Evolutionary conservation across 2,113 vertebrate genomes (phyloP).

Genomic region (Nerophis ophidion): DNA sequence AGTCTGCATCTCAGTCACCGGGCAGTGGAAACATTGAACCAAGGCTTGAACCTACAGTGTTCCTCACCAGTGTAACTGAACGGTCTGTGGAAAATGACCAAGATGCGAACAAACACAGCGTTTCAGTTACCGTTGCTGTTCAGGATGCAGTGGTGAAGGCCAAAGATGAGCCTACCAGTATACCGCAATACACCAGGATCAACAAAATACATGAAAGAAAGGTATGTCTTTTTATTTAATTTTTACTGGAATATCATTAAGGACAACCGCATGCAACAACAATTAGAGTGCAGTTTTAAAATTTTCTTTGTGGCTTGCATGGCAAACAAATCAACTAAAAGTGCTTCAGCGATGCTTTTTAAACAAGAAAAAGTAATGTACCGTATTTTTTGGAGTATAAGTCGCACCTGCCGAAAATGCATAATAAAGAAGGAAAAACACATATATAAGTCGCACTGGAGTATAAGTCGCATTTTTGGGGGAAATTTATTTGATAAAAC

Average conservation of each 20-base stretch:
- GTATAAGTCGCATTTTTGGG: too few relatives aligned
- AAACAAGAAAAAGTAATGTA: too few relatives aligned
- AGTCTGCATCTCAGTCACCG: constrained; percentile 1
- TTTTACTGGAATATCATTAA: not conserved
- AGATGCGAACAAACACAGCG: not conserved
- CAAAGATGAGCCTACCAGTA: constrained; percentile 1
- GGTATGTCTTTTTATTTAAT: constrained; percentile 29
- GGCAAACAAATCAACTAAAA: not conserved
- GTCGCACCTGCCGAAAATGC: too few relatives aligned
- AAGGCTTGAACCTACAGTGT: constrained; percentile 7
- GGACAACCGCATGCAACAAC: not conserved
- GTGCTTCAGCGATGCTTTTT: not conserved
- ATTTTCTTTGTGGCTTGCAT: not conserved
- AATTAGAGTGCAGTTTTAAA: not conserved
- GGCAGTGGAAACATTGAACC: constrained; percentile 7
- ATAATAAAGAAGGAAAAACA: too few relatives aligned
- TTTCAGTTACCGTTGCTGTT: not conserved
- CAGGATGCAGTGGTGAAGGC: constrained; percentile 4
- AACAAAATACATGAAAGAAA: constrained; percentile 33
- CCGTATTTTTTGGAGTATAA: too few relatives aligned
- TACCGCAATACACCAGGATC: constrained; percentile 2
- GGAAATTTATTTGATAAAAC: too few relatives aligned
- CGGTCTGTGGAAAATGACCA: constrained; percentile 5
- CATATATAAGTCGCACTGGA: too few relatives aligned
- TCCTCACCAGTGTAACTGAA: constrained; percentile 8